Evolutionary conservation across 2,113 vertebrate genomes (phyloP).

Genomic region (Excalfactoria chinensis): DNA sequence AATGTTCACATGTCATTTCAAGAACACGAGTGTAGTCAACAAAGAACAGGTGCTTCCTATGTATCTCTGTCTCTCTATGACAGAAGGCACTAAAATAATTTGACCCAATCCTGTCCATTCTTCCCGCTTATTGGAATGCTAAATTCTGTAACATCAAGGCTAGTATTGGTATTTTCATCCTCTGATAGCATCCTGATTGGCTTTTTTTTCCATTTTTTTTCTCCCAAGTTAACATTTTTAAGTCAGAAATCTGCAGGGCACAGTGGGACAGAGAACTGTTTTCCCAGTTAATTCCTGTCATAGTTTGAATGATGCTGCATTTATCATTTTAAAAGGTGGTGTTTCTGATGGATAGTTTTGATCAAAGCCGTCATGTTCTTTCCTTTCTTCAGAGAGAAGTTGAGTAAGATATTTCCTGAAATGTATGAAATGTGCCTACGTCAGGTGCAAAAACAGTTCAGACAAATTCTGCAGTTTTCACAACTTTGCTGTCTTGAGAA

Average conservation of each 20-base stretch:
- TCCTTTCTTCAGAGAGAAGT: background rate
- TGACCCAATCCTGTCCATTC: background rate
- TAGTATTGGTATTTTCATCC: background rate
- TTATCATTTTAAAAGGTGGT: background rate
- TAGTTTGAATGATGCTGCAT: background rate
- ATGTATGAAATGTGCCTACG: background rate
- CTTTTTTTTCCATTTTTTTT: background rate
- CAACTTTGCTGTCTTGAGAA: background rate
- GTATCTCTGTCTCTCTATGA: fast-evolving
- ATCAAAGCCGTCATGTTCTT: background rate
- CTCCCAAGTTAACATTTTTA: background rate
- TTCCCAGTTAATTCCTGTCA: background rate
- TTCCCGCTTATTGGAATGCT: background rate
- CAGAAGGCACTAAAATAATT: background rate
- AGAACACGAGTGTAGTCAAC: background rate
- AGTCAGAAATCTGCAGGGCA: background rate
- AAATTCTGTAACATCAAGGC: background rate
- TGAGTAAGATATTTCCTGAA: background rate
- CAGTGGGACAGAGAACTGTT: background rate
- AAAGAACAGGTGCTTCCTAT: background rate
- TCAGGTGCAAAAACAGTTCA: background rate
- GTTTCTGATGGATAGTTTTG: background rate
- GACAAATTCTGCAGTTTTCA: background rate
- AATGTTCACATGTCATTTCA: background rate
- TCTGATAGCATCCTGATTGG: background rate